Base-by-base conservation (phyloP, 2,888 invertebrate genomes). In the Xestia xanthographa region DNA sequence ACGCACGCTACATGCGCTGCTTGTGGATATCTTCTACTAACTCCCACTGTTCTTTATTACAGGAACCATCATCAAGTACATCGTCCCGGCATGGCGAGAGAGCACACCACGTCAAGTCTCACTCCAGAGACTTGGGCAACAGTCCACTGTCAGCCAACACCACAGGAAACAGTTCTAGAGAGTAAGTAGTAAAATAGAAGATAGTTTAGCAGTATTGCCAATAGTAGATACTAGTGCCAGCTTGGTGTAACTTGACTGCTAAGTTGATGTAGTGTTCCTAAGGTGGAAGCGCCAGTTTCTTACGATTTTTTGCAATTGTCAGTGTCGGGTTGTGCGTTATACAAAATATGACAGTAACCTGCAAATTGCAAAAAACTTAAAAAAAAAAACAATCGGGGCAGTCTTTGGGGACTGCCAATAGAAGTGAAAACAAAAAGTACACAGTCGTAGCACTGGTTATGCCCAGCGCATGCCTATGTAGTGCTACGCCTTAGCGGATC, bases 61-160 rank as follows among this genome's bases (percentile, higher is more conserved):
- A 96, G 96, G 96, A 96, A 88, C 93, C 95, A 22, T 93, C 95
- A 50, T 95, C 95, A 5, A 92, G 92, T 43, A 79, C 94, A 60
- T 94, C 95, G 3, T 94, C 95, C 0, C 92, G 96, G 0, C 96
- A 96, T 86, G 95, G 93, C 50, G 96, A 96, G 88, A 87, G 94
- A 66, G 90, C 94, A 17, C 97, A 96, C 87, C 96, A 96, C 89
- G 95, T 95, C 90, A 96, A 96, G 88, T 95, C 95, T 1, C 97
- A 95, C 88, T 96, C 96, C 48, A 90, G 96, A 71, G 96, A 96
- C 81, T 90, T 96, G 70, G 96, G 96, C 73, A 94, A 87, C 90
- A 96, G 95, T 83, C 95, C 96, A 2, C 91, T 96, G 3, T 94
- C 94, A 0, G 92, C 93, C 34, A 95, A 94, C 88, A 93, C 93